These are phyloP conservation scores for Eriosoma lanigerum DNA, from an alignment of 1,140 invertebrate genomes.

Conservation along the genomic window DNA sequence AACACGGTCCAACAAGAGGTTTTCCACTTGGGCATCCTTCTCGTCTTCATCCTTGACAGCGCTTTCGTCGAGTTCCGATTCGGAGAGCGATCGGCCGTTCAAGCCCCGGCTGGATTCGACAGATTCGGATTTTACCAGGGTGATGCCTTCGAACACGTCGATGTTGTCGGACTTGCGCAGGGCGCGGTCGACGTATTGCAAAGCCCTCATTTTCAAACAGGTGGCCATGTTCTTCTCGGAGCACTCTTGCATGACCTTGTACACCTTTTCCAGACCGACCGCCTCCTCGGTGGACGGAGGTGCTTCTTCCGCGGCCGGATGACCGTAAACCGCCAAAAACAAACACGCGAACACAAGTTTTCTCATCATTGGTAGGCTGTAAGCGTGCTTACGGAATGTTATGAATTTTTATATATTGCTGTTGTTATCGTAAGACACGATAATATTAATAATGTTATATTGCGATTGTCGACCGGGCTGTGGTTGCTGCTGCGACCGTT, in stretches of 20 bases:
- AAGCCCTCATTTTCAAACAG: conserved; percentile 70
- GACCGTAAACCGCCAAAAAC: conserved; percentile 24
- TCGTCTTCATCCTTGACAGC: conserved; percentile 70
- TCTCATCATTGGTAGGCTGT: not conserved
- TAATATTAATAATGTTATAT: not conserved
- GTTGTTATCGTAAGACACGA: too few relatives aligned
- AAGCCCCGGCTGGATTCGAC: conserved; percentile 54
- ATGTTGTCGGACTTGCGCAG: conserved; percentile 62
- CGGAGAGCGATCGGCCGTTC: conserved; percentile 61
- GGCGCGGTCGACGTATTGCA: conserved; percentile 68
- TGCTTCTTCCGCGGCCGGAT: conserved; percentile 1
- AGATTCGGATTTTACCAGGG: conserved; percentile 67
- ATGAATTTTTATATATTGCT: not conserved
- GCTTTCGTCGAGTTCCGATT: conserved; percentile 60
- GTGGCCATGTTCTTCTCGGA: conserved; percentile 69
- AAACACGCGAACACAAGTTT: conserved; percentile 17
- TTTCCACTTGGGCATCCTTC: conserved; percentile 74
- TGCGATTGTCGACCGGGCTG: not conserved
- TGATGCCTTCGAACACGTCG: conserved; percentile 68
- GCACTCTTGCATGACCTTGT: conserved; percentile 69
- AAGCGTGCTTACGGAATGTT: not conserved
- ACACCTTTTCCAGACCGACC: conserved; percentile 61
- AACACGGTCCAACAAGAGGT: conserved; percentile 74
- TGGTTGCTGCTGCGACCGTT: not conserved
- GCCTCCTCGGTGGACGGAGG: not conserved